These are phyloP conservation scores for Drosophila nr. fundita DNA, from an alignment of 2,888 invertebrate genomes.

Conservation along the genomic window DNA sequence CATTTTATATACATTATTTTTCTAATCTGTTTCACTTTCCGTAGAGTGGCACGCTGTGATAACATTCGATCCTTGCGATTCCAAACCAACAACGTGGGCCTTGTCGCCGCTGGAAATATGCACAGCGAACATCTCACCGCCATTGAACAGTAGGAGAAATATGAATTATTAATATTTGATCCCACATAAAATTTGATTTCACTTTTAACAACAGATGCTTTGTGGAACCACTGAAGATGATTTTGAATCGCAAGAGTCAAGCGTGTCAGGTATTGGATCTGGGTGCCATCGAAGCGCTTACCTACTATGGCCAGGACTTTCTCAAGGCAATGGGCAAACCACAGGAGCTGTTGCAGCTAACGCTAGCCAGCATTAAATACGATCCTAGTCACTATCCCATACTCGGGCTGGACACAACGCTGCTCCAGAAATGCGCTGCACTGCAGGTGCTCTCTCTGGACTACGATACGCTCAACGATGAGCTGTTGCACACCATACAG, in stretches of 20 bases:
- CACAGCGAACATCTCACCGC: slow-evolving; percentile 82
- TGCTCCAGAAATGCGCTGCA: slow-evolving; percentile 87
- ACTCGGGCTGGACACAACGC: slow-evolving; percentile 85
- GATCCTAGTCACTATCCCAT: slow-evolving; percentile 89
- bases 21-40: neutral
- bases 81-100: slow-evolving; percentile 83
- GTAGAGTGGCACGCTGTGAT: slow-evolving; percentile 83
- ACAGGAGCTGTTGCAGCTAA: slow-evolving; percentile 87
- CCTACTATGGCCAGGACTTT: slow-evolving; percentile 83
- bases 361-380: slow-evolving; percentile 90
- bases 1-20: neutral
- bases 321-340: slow-evolving; percentile 85
- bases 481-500: slow-evolving; percentile 82
- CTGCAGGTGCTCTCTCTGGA: slow-evolving; percentile 86
- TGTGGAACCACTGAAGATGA: slow-evolving; percentile 83
- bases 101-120: slow-evolving; percentile 80
- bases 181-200: neutral
- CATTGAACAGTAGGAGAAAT: slow-evolving; percentile 82
- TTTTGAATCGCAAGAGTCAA: slow-evolving; percentile 82
- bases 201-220: slow-evolving; percentile 72
- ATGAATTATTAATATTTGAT: no score
- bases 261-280: slow-evolving; percentile 83
- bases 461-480: slow-evolving; percentile 84
- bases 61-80: slow-evolving; percentile 83
- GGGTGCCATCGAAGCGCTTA: slow-evolving; percentile 84